Evolutionary conservation across 1,140 invertebrate genomes (phyloP).

Genomic region (Carposina sasakii): DNA sequence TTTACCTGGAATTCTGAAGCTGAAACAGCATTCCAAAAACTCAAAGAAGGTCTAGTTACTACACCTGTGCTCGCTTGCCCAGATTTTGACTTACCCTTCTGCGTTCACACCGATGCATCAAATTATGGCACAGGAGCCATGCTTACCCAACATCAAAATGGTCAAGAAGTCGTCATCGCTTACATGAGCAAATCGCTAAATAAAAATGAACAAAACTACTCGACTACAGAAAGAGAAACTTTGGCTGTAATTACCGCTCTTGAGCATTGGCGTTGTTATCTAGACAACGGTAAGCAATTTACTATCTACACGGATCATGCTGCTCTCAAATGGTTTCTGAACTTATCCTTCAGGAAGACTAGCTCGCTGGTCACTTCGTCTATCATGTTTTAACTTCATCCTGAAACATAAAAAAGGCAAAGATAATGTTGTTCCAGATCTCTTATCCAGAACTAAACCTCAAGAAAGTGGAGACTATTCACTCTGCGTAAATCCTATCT

Average conservation of each 20-base stretch:
- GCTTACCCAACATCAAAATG: background rate
- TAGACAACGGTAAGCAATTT: conserved; percentile 2
- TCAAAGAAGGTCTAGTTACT: background rate
- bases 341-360: background rate
- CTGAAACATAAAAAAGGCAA: no score
- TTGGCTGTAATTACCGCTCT: background rate
- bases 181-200: background rate
- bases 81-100: background rate
- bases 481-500: no score
- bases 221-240: background rate
- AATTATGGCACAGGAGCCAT: background rate
- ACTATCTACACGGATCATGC: background rate
- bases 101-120: background rate
- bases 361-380: no score
- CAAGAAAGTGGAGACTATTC: no score
- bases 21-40: background rate
- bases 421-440: no score
- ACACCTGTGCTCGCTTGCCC: background rate
- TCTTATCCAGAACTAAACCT: no score
- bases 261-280: conserved; percentile 5
- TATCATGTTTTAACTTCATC: no score
- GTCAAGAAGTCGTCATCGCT: background rate
- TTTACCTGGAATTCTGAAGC: background rate
- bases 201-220: background rate
- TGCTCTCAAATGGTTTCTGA: conserved; percentile 2